Base-by-base conservation (phyloP, 1,140 invertebrate genomes). In the Saccostrea cuccullata region DNA sequence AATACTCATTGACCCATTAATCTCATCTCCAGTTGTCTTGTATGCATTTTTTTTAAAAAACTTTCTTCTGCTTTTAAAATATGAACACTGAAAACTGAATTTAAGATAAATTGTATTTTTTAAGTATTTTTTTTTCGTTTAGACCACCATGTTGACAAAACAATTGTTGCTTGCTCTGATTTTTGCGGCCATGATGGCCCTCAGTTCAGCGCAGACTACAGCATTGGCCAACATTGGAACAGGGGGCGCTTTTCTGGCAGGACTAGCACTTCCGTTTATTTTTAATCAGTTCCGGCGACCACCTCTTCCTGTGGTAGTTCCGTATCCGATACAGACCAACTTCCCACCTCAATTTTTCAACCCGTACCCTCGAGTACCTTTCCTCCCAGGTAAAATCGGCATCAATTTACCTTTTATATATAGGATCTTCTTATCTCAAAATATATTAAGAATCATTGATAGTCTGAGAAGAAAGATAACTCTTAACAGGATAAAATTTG, bases 241-340 rank as follows among this genome's bases (percentile, higher is more conserved):
- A 77, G 70, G 70, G 23, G 70, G 70, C 70, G 70, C 70, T 77
- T 77, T 77, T 36, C 70, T 77, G 11, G 70, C 70, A 13, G 70
- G 70, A 77, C 26, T 77, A 26, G 70, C 70, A 77, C 70, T 77
- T 77, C 70, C 70, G 70, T 77, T 77, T 4, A 77, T 77, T 26
- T 77, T 77, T 77, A 77, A 77, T 26, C 70, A 36, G 13, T 77
- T 77, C 26, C 70, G 70, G 5, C 70, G 70, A 26, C 70, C 23
- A 5, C 70, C 70, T 36, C 26, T 77, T 26, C 70, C 70, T 11
- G 70, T 77, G 26, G 70, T 77, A 17, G 6, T 77, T 12, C 70
- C 70, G 13, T 77, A 77, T 36, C 70, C 70, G 1, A 77, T 77
- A 5, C 70, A 77, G 13, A 77, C 70, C 11, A 77, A 77, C 70